A percentile compares a stretch with the other conserved stretches of the same genome.
These are phyloP conservation scores for Eremophila alpestris DNA, from an alignment of 2,797 vertebrate species.

Conservation along the genomic window DNA sequence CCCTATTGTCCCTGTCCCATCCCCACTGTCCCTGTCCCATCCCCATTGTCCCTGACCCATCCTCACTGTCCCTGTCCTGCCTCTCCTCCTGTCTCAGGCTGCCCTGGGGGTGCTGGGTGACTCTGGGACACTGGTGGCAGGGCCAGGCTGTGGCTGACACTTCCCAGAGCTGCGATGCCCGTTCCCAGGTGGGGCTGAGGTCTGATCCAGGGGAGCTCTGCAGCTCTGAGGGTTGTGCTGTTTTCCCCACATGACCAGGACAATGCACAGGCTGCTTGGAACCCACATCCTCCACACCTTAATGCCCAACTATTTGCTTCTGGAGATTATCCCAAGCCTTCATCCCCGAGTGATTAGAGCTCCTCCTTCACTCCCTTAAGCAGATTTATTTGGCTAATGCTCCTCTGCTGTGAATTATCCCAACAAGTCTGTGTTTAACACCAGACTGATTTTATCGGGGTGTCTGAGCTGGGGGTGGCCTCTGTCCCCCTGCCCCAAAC, in stretches of 20 bases:
- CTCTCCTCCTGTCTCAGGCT: background rate
- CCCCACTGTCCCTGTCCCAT: too few species aligned
- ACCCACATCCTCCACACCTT: background rate
- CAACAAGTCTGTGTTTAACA: background rate
- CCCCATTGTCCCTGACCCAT: too few species aligned
- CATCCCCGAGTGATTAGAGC: background rate
- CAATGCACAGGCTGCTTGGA: background rate
- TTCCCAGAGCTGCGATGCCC: background rate
- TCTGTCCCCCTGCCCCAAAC: rapidly evolving
- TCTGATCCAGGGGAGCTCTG: background rate
- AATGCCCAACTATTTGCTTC: background rate
- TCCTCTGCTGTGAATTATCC: background rate
- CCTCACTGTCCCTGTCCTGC: too few species aligned
- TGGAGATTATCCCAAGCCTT: background rate
- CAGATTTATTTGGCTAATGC: background rate
- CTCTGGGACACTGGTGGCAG: background rate
- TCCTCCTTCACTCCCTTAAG: background rate
- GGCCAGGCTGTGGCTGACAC: rapidly evolving
- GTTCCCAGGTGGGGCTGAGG: background rate
- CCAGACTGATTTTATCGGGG: background rate
- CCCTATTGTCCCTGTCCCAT: too few species aligned
- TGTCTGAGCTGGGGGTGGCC: background rate
- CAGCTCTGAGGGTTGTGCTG: background rate
- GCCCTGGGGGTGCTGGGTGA: background rate
- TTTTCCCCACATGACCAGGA: background rate